Conservation (phyloP, 2,113 vertebrate species). For the Tricholaema leucomelas region DNA sequence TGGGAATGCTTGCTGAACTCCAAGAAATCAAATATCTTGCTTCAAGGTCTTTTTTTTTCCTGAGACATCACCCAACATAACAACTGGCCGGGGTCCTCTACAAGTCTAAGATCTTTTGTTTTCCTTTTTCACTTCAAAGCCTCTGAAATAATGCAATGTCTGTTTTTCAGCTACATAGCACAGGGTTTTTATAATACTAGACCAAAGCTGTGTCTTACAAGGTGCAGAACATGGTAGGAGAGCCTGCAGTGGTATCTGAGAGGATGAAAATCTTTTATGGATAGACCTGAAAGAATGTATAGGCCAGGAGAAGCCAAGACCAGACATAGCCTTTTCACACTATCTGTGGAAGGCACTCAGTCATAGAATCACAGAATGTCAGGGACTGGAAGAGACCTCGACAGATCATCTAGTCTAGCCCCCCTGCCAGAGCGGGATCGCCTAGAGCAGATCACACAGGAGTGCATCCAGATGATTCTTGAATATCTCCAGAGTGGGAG, state of each 20-base stretch:
- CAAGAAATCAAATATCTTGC: background rate
- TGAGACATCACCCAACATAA: background rate
- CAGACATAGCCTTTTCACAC: background rate
- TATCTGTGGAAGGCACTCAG: background rate
- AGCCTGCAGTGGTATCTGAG: background rate
- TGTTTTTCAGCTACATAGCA: background rate
- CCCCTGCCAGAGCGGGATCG: too few relatives aligned
- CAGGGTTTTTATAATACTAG: background rate
- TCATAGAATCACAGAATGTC: too few relatives aligned
- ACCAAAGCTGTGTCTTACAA: background rate
- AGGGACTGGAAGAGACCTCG: too few relatives aligned
- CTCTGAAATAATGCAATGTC: background rate
- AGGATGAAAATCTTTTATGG: background rate
- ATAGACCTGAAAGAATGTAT: background rate
- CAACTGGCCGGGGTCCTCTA: background rate
- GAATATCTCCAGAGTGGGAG: too few relatives aligned
- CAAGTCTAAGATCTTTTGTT: background rate
- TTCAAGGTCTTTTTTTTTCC: background rate
- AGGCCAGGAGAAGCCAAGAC: background rate
- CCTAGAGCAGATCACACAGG: too few relatives aligned
- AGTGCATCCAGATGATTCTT: too few relatives aligned
- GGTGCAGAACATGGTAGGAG: background rate
- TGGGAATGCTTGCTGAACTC: background rate
- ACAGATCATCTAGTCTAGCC: too few relatives aligned
- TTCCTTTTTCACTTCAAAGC: background rate